Percentiles rank a stretch among this genome's conserved stretches.
Conservation (phyloP, 2,113 vertebrate genomes). For the Gila orcuttii region DNA sequence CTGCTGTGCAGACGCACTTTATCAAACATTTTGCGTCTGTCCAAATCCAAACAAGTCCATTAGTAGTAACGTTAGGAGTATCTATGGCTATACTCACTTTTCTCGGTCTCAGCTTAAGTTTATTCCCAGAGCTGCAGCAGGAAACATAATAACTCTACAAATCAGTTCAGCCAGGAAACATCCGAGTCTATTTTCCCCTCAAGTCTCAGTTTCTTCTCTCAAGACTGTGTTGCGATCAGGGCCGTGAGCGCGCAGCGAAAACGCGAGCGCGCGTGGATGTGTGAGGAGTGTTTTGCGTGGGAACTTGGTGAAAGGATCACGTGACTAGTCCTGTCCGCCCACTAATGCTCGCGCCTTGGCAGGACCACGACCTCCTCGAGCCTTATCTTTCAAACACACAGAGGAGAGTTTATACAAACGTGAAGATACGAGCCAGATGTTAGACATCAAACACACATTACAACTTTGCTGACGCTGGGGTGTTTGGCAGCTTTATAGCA, state of each 20-base stretch:
- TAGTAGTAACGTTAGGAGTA: background rate
- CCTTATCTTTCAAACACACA: constrained; percentile 19
- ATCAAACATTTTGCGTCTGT: background rate
- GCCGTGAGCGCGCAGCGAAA: background rate
- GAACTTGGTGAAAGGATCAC: constrained; percentile 41
- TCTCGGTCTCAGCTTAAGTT: constrained; percentile 17
- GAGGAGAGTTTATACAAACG: constrained; percentile 20
- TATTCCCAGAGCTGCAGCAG: background rate
- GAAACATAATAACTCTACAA: constrained; percentile 27
- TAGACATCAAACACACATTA: constrained; percentile 35
- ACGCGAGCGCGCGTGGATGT: constrained; percentile 1
- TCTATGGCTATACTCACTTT: background rate
- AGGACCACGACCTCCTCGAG: constrained; percentile 19
- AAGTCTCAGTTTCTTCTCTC: background rate
- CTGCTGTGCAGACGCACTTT: background rate
- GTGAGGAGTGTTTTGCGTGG: constrained; percentile 37
- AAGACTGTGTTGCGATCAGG: background rate
- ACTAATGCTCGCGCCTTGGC: background rate
- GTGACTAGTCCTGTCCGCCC: constrained; percentile 25
- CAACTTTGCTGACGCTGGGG: background rate
- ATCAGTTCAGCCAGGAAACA: background rate
- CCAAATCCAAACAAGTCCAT: background rate
- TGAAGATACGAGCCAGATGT: constrained; percentile 26
- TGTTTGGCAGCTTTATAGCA: background rate
- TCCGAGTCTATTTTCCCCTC: background rate